Base-by-base conservation (phyloP, 2,888 invertebrate genomes). In the Pyrocoelia pectoralis region DNA sequence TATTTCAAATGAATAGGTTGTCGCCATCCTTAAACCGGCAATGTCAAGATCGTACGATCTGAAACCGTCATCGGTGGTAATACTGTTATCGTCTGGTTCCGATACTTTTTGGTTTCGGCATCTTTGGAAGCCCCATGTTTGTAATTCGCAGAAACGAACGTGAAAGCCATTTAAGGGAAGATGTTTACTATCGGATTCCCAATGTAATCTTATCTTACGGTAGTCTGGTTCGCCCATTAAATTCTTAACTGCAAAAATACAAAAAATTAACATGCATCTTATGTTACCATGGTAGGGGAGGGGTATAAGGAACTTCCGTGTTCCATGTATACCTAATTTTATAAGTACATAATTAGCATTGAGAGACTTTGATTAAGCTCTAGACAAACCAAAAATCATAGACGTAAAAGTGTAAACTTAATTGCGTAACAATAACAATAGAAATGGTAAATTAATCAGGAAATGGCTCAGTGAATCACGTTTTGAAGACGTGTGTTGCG, bases 1-100 rank as follows among this genome's bases (percentile, higher is more conserved):
- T 24, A 93, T 89, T 82, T 92, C 89, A 76, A 93, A 90, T 51
- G 91, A 90, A 77, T 93, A 93, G 40, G 89, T 91, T 50, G 93
- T 93, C 52, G 92, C 90, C 92, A 93, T 92, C 60, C 92, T 84
- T 55, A 93, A 83, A 53, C 91, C 92, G 18, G 86, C 85, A 61
- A 91, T 85, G 52, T 87, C 85, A 0, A 88, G 84, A 29, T 84
- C 83, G 77, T 87, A 91, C 54, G 81, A 79, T 46, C 80, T 81
- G 29, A 80, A 77, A 43, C 76, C 72, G 33, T 79, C 76, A 50
- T 79, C 73, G 62, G 60, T 67, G 54, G 61, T 66, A 24, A 68
- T 66, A 38, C 48, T 65, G 5, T 58, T 66, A 10, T 70, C 71
- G 14, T 73, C 73, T 0, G 70, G 59, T 48, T 78, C 76, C 12